Conservation (phyloP, 2,797 vertebrate genomes). For the Acanthiza pusilla region DNA sequence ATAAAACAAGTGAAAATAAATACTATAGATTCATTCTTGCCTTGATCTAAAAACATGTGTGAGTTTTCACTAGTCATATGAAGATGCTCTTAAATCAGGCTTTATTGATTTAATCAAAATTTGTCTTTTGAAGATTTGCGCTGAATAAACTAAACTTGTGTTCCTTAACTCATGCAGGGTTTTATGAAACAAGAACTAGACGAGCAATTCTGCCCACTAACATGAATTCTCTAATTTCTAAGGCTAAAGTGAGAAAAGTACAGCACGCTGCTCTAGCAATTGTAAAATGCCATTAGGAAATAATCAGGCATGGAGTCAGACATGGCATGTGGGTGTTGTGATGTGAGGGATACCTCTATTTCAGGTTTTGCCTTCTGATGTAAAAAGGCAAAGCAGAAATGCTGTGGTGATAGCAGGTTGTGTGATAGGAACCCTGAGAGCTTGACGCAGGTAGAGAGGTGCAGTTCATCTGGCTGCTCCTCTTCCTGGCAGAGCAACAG, state of each 20-base stretch:
- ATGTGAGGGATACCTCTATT: neutral
- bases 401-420: neutral
- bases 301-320: neutral
- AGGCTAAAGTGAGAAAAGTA: neutral
- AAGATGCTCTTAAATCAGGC: neutral
- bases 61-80: neutral
- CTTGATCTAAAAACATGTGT: neutral
- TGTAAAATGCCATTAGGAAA: neutral
- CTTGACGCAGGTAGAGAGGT: neutral
- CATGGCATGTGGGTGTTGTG: neutral
- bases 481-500: neutral
- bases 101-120: neutral
- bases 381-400: neutral
- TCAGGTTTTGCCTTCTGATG: neutral
- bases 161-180: neutral
- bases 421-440: fast-evolving
- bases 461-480: neutral
- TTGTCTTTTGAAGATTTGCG: neutral
- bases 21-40: neutral
- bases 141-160: neutral
- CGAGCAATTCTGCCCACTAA: neutral
- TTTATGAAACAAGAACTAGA: neutral
- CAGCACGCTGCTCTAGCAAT: neutral
- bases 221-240: neutral
- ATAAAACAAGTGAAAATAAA: neutral